Evolutionary conservation across 2,888 invertebrate genomes (phyloP).

Genomic region (Cataglyphis altisquamis): DNA sequence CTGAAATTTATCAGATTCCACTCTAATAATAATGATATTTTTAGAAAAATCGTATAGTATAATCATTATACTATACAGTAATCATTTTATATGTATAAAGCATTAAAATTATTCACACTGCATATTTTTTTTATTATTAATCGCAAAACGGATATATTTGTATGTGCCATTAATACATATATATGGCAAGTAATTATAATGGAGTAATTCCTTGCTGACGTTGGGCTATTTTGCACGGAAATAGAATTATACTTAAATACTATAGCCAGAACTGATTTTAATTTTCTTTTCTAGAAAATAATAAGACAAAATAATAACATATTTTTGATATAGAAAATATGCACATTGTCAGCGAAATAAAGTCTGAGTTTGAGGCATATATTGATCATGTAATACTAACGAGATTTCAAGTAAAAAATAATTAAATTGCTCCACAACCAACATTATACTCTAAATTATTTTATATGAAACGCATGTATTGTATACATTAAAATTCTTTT

Average conservation of each 20-base stretch:
- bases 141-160: constrained; percentile 39
- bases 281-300: constrained; percentile 76
- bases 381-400: constrained; percentile 42
- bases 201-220: constrained; percentile 77
- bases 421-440: constrained; percentile 11
- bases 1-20: constrained; percentile 52
- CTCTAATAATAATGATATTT: constrained; percentile 57
- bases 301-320: constrained; percentile 78
- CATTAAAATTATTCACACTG: constrained; percentile 38
- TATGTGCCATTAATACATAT: constrained; percentile 49
- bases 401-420: constrained; percentile 2
- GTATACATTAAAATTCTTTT: constrained; percentile 17
- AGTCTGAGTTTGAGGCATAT: constrained; percentile 59
- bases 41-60: constrained; percentile 55
- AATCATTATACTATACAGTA: constrained; percentile 45
- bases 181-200: constrained; percentile 50
- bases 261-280: constrained; percentile 77
- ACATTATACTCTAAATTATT: constrained; percentile 29
- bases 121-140: constrained; percentile 51
- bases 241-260: constrained; percentile 72
- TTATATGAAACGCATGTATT: constrained; percentile 6
- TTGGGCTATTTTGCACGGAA: constrained; percentile 76
- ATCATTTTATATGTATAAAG: constrained; percentile 44
- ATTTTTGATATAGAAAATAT: constrained; percentile 82
- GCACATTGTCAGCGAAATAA: constrained; percentile 73